Conservation (phyloP, 1,140 invertebrate species). For the Ceratosolen solmsi region DNA sequence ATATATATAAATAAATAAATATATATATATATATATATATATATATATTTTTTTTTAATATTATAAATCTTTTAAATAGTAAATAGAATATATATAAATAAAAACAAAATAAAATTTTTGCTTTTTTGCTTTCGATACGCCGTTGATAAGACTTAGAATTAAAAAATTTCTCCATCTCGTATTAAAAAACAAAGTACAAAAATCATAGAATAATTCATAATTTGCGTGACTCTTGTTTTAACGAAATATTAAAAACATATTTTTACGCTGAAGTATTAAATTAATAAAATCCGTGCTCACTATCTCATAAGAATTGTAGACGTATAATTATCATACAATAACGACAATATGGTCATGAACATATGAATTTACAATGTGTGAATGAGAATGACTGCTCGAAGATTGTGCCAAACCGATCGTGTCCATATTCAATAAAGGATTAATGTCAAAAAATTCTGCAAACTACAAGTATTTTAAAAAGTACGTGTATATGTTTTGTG, state of each 20-base stretch:
- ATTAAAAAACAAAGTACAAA: conserved; percentile 24
- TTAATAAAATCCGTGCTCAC: neutral
- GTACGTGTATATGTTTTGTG: neutral
- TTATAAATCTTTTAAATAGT: conserved; percentile 26
- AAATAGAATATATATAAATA: conserved; percentile 41
- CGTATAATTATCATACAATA: conserved; percentile 8
- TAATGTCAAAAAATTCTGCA: neutral
- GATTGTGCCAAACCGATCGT: neutral
- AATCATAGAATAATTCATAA: conserved; percentile 17
- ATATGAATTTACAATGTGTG: neutral
- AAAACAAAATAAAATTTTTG: conserved; percentile 29
- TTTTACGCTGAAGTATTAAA: neutral
- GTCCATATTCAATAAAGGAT: neutral
- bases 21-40: neutral
- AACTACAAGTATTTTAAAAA: neutral
- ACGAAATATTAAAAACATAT: neutral
- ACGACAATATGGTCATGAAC: conserved; percentile 11
- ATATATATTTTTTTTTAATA: neutral
- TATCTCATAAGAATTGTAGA: neutral
- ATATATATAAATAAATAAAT: too few species aligned
- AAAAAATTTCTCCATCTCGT: conserved; percentile 20
- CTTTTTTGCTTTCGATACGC: neutral
- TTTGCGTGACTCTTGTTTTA: neutral
- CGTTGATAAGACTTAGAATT: neutral
- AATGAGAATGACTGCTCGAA: neutral